These are phyloP conservation scores for Koerneria pararmatus DNA, from an alignment of 2,888 invertebrate genomes.

Conservation along the genomic window DNA sequence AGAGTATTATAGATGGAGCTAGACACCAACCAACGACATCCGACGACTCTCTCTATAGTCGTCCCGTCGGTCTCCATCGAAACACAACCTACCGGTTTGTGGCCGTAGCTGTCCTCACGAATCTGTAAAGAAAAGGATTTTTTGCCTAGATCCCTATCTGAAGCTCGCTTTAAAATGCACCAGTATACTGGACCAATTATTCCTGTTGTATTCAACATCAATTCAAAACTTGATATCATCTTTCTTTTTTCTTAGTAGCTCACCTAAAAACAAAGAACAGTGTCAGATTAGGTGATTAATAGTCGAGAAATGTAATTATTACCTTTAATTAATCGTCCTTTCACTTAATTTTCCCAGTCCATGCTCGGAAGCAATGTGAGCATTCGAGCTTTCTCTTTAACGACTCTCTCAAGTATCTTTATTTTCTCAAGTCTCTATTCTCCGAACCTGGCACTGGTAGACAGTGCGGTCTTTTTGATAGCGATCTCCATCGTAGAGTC, in stretches of 20 bases:
- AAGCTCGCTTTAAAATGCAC: too few species aligned
- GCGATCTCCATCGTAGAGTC: slow-evolving; percentile 52
- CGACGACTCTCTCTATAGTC: slow-evolving; percentile 48
- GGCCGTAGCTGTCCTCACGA: slow-evolving; percentile 40
- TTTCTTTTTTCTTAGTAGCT: neutral
- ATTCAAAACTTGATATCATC: too few species aligned
- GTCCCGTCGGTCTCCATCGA: slow-evolving; percentile 35
- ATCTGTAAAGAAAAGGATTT: slow-evolving; percentile 29
- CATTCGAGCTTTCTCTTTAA: neutral
- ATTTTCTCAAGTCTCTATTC: neutral
- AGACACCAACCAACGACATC: slow-evolving; percentile 47
- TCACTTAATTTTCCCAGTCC: neutral
- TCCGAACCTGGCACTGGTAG: slow-evolving; percentile 48
- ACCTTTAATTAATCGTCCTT: too few species aligned
- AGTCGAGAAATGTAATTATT: too few species aligned
- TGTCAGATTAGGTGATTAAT: too few species aligned
- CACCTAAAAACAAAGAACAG: too few species aligned
- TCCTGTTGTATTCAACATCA: too few species aligned
- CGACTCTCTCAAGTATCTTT: neutral
- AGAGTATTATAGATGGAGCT: slow-evolving; percentile 1
- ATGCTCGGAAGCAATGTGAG: neutral
- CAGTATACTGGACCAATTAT: too few species aligned
- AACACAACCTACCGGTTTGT: slow-evolving; percentile 50
- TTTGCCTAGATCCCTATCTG: neutral
- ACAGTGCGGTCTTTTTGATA: slow-evolving; percentile 44